Base-by-base conservation (phyloP, 2,113 vertebrate genomes). In the Eurystomus gularis region DNA sequence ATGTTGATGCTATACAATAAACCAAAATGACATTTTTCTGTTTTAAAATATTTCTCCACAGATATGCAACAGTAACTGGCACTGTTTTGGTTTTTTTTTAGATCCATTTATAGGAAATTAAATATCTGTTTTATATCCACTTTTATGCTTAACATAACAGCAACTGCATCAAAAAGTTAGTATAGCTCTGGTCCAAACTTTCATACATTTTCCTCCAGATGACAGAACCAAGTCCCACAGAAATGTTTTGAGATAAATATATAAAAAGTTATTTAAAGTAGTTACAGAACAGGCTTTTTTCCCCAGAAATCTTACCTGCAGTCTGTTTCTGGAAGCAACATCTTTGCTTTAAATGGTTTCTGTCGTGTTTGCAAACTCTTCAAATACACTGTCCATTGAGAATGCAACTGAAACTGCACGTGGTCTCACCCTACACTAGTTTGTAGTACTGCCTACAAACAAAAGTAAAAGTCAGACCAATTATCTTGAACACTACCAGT, bases 211-310 rank as follows among this genome's bases (percentile, higher is more conserved):
- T 57, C 82, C 54, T 80, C 28, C 49, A 93, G 65, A 33, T 93
- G 71, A 72, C 62, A 76, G 57, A 86, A 76, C 16, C 28, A 89
- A 91, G 21, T 33, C 37, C 35, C 21, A 61, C 2, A 54, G 9
- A 93, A 84, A 89, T 33, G 2, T 40, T 84, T 95, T 76, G 57
- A 89, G 91, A 94, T 55, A 96, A 88, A 95, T 39, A 95, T 39
- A 75, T 46, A 61, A 80, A 61, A 17, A 84, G 46, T 84, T 93
- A 72, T 85, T 91, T 96, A 82, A 93, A 91, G 46, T 17, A 57
- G 39, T 49, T 80, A 52, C 18, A 52, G 42, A 31, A 79, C 18
- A 76, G 31, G 6, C 29, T 49, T 52, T 25, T 55, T 40, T 0
- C 29, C 44, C 28, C 29, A 64, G 52, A 78, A 90, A 86, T 81